Conservation (phyloP, 1,140 invertebrate genomes). For the Zaprionus ghesquierei region DNA sequence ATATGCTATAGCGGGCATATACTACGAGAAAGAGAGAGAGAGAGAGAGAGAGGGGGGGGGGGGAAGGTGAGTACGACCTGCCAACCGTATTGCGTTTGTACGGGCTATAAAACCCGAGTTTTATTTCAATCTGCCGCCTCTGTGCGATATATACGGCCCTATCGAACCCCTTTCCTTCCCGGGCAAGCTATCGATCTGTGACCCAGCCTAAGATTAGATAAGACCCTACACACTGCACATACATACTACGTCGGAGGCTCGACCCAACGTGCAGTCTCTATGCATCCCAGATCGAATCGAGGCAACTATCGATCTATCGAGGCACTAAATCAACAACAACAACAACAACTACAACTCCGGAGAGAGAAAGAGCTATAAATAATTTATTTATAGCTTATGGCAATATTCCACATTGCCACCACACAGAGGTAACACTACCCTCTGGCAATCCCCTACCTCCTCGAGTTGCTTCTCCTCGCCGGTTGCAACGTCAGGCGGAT, state of each 20-base stretch:
- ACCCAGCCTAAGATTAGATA: slow-evolving; percentile 74
- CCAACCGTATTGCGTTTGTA: slow-evolving; percentile 37
- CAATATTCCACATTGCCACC: slow-evolving; percentile 77
- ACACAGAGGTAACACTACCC: slow-evolving; percentile 57
- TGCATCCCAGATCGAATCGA: slow-evolving; percentile 46
- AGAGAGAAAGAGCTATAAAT: slow-evolving; percentile 66
- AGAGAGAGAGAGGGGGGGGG: neutral
- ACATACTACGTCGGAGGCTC: slow-evolving; percentile 28
- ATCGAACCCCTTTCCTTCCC: slow-evolving; percentile 25
- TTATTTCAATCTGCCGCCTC: slow-evolving; percentile 79
- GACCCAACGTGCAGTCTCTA: slow-evolving; percentile 12
- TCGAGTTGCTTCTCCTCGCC: neutral
- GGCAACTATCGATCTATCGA: slow-evolving; percentile 53
- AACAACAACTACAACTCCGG: slow-evolving; percentile 43
- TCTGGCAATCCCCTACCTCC: neutral
- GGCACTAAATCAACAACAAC: slow-evolving; percentile 79
- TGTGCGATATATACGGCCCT: slow-evolving; percentile 65
- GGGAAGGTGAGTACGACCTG: too few species aligned
- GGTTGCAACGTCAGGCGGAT: neutral
- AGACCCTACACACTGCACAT: slow-evolving; percentile 15
- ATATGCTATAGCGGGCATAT: slow-evolving; percentile 12
- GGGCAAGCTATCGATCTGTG: slow-evolving; percentile 62
- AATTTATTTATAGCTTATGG: slow-evolving; percentile 74
- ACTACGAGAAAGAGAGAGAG: neutral
- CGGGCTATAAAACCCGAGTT: slow-evolving; percentile 68